Evolutionary conservation across 2,113 vertebrate species (phyloP), one percentile per base, ranked within the genome.

Genomic region (Neogobius melanostomus): DNA sequence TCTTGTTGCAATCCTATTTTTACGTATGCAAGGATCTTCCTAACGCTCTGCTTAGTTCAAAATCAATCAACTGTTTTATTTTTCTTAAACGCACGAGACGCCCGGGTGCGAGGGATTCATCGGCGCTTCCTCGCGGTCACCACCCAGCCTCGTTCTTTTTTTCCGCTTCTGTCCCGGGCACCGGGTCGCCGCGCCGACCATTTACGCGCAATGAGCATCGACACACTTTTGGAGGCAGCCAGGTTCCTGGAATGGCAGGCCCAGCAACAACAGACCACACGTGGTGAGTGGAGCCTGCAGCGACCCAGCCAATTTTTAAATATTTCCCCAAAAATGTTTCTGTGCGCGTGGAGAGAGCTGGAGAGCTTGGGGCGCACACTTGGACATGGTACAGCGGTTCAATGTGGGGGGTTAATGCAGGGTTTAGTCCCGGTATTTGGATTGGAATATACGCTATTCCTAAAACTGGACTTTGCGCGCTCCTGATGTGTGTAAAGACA

Each of bases 181-280:
- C 86, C 89, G 85, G 89, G 85, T 83, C 69, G 80, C 81, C 76
- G 87, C 79, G 87, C 81, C 72, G 66, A 79, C 76, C 83, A 76
- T 84, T 88, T 77, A 83, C 81, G 77, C 89, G 94, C 91, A 78
- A 98, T 97, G 96, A 98, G 96, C 93, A 97, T 98, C 93, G 96
- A 98, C 84, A 98, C 95, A 63, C 93, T 98, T 74, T 77, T 98
- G 91, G 96, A 97, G 91, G 96, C 96, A 88, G 96, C 96, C 93
- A 92, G 95, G 88, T 98, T 94, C 87, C 91, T 98, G 92, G 96
- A 98, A 93, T 97, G 95, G 95, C 95, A 98, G 91, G 95, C 95
- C 88, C 95, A 97, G 94, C 95, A 96, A 91, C 95, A 96, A 92
- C 95, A 95, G 93, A 94, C 91, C 89, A 91, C 94, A 95, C 95